phyloP scores from a whole-genome alignment of 1,140 invertebrate genomes.

The Potamilus streckersoni region DNA sequence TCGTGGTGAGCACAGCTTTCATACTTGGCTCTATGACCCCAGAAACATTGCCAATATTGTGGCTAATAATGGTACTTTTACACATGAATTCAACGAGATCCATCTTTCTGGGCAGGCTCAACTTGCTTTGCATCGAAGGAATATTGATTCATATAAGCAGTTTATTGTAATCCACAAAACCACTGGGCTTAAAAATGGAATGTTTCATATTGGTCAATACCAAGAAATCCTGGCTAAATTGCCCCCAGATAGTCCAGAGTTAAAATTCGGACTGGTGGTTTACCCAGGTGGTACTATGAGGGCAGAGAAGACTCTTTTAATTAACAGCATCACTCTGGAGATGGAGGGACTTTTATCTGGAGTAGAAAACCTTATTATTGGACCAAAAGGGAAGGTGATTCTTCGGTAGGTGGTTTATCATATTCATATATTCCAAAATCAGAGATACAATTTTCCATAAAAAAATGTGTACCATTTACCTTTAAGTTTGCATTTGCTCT shows the following conservation, averaged over 20 bases:
- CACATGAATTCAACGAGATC: constrained; percentile 33
- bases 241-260: constrained; percentile 46
- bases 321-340: constrained; percentile 51
- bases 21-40: constrained; percentile 48
- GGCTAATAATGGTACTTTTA: background rate
- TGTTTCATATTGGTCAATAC: constrained; percentile 42
- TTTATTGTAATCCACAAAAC: constrained; percentile 42
- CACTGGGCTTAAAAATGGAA: constrained; percentile 49
- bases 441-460: too few relatives aligned
- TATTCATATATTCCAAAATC: too few relatives aligned
- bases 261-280: constrained; percentile 48
- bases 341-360: constrained; percentile 44
- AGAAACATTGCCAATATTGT: too few relatives aligned
- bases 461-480: too few relatives aligned
- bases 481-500: too few relatives aligned
- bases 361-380: constrained; percentile 47
- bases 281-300: constrained; percentile 45
- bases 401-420: constrained; percentile 30
- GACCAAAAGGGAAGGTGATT: constrained; percentile 42
- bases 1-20: constrained; percentile 49
- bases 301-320: constrained; percentile 34
- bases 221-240: constrained; percentile 46
- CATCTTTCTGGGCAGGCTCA: constrained; percentile 43
- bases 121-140: constrained; percentile 44
- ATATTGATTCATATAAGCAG: constrained; percentile 44